phyloP scores from a whole-genome alignment of 2,113 vertebrate species.

The Octodon degus region DNA sequence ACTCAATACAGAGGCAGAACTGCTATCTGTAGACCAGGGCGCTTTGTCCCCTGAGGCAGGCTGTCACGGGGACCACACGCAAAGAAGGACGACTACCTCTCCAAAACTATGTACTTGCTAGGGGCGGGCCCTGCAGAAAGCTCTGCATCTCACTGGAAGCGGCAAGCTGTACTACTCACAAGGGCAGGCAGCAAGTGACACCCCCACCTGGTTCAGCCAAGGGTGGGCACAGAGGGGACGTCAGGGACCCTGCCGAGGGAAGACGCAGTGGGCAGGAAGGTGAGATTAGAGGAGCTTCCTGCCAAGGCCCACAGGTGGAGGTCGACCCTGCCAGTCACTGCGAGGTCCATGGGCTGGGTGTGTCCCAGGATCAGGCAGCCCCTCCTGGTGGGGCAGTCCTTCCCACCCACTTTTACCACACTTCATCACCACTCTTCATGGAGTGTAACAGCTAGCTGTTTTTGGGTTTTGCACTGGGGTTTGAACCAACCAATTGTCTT shows the following conservation, averaged over 20 bases:
- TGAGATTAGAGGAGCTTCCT: neutral
- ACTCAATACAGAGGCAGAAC: neutral
- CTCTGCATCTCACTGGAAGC: neutral
- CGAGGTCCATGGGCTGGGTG: neutral
- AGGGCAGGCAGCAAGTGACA: neutral
- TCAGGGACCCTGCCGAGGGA: neutral
- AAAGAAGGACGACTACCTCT: neutral
- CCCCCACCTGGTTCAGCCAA: neutral
- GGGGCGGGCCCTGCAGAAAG: neutral
- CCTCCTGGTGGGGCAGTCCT: neutral
- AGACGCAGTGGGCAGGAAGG: neutral
- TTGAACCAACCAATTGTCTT: neutral
- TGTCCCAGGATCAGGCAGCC: neutral
- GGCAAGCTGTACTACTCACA: neutral
- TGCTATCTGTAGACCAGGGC: neutral
- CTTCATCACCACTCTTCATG: neutral
- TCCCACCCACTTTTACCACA: neutral
- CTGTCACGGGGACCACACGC: neutral
- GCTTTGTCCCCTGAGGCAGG: neutral
- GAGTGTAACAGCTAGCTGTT: neutral
- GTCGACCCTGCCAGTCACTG: neutral
- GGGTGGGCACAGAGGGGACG: neutral
- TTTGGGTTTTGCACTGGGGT: neutral
- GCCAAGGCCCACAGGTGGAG: neutral
- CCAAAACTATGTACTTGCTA: neutral